phyloP scores from a whole-genome alignment of 2,113 vertebrate genomes.

The Lates calcarifer region DNA sequence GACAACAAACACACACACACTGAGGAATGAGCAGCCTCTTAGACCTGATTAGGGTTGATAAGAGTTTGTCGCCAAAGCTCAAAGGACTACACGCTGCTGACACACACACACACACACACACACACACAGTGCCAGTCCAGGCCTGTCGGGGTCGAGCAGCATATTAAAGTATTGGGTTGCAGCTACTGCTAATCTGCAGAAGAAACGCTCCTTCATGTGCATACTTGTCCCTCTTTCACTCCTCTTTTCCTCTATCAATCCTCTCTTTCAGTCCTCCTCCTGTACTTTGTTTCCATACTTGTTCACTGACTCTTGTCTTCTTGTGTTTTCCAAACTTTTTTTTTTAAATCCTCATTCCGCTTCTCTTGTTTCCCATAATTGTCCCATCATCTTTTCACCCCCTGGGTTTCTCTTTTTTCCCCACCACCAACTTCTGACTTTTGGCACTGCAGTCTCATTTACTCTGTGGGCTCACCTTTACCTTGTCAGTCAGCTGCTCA shows the following conservation, averaged over 20 bases:
- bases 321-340: constrained; percentile 42
- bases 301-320: constrained; percentile 43
- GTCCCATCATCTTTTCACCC: constrained; percentile 41
- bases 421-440: constrained; percentile 32
- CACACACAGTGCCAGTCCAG: constrained; percentile 45
- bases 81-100: background rate
- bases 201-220: constrained; percentile 74
- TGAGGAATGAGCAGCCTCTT: constrained; percentile 51
- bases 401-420: background rate
- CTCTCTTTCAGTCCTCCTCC: constrained; percentile 34
- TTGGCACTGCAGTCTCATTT: background rate
- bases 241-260: constrained; percentile 37
- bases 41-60: constrained; percentile 53
- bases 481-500: background rate
- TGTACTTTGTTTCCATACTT: constrained; percentile 30
- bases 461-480: background rate
- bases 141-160: constrained; percentile 66
- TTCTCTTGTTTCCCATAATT: constrained; percentile 62
- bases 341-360: constrained; percentile 44
- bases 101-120: constrained; percentile 18
- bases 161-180: constrained; percentile 82
- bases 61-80: constrained; percentile 32
- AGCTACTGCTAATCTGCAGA: constrained; percentile 73
- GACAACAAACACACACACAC: constrained; percentile 5
- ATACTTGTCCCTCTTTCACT: constrained; percentile 69